These are phyloP conservation scores for Notothenia coriiceps DNA, from an alignment of 2,113 vertebrate species.

Conservation along the genomic window DNA sequence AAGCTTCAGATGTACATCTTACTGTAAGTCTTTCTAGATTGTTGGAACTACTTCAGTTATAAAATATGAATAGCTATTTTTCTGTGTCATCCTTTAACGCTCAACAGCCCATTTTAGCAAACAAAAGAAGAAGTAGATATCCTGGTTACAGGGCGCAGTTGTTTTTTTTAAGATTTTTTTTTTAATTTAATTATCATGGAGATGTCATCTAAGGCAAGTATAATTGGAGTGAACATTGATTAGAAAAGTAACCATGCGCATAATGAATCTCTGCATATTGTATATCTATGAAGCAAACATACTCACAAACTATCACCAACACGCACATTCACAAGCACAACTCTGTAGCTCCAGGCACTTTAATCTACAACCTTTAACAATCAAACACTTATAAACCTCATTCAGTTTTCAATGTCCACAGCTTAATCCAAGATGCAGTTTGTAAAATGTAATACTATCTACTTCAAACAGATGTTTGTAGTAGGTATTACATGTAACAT, in stretches of 20 bases:
- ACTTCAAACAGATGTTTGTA: not conserved
- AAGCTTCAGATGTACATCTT: not conserved
- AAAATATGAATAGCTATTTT: not conserved
- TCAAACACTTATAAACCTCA: not conserved
- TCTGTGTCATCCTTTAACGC: not conserved
- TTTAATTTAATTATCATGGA: not conserved
- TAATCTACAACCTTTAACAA: conserved; percentile 25
- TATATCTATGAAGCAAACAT: not conserved
- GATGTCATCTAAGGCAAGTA: not conserved
- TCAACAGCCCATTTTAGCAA: not conserved
- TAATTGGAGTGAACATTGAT: conserved; percentile 41
- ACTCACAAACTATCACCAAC: conserved; percentile 34
- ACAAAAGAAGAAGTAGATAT: not conserved
- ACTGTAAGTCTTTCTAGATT: not conserved
- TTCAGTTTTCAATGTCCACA: conserved; percentile 8
- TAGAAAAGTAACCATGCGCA: conserved; percentile 15
- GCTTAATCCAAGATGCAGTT: conserved; percentile 60
- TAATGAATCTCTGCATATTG: conserved; percentile 10
- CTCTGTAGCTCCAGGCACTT: conserved; percentile 8
- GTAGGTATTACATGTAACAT: conserved; percentile 12
- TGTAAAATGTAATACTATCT: conserved; percentile 23
- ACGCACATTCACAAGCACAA: conserved; percentile 49
- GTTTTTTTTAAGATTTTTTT: not conserved
- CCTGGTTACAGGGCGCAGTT: not conserved
- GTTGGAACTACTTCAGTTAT: not conserved